Percentiles rank a stretch among this genome's conserved stretches.
Conservation (phyloP, 2,888 invertebrate species). For the Mesoligia furuncula region DNA sequence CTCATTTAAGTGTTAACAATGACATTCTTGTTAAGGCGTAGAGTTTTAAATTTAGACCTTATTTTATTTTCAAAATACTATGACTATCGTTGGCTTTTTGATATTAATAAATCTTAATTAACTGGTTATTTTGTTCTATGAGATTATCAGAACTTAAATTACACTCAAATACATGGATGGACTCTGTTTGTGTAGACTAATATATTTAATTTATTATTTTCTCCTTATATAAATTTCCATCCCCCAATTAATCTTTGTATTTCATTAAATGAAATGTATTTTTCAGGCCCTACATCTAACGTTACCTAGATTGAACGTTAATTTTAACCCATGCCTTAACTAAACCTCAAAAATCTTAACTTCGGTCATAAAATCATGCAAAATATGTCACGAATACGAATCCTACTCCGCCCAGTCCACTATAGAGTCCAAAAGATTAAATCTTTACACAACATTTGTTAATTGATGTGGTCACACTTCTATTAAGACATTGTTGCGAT, state of each 20-base stretch:
- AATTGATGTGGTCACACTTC: conserved; percentile 73
- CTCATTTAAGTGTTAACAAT: conserved; percentile 80
- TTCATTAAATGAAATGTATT: not conserved
- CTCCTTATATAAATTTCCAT: not conserved
- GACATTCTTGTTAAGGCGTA: conserved; percentile 49
- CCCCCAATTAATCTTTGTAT: not conserved
- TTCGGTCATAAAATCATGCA: conserved; percentile 30
- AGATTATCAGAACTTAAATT: not conserved
- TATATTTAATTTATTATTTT: not conserved
- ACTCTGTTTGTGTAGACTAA: not conserved
- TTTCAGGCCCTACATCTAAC: not conserved
- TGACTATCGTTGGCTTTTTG: not conserved
- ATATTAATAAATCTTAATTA: not conserved
- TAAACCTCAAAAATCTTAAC: not conserved
- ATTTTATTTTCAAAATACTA: not conserved
- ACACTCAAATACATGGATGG: not conserved
- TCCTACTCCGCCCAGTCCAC: conserved; percentile 35
- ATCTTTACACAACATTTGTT: conserved; percentile 74
- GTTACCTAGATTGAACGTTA: too few species aligned
- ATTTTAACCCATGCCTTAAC: not conserved
- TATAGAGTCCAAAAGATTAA: conserved; percentile 67
- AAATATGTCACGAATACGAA: conserved; percentile 61
- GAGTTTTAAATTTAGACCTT: not conserved
- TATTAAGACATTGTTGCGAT: conserved; percentile 73
- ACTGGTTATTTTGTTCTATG: not conserved